These are phyloP conservation scores for Eurytoma californica DNA, from an alignment of 2,888 invertebrate genomes.

Conservation along the genomic window DNA sequence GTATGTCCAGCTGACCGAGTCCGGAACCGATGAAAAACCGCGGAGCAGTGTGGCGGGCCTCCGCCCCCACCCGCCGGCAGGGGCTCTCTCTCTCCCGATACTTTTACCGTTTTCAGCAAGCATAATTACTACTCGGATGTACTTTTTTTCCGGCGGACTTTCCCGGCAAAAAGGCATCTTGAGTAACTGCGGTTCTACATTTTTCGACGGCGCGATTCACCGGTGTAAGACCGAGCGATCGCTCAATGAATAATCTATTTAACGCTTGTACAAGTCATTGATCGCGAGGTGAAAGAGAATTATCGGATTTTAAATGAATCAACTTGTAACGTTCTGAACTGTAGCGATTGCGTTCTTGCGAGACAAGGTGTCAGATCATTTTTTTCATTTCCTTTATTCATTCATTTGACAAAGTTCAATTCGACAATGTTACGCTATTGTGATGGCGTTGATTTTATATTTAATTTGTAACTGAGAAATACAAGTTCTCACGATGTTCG, in stretches of 20 bases:
- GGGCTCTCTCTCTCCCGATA: constrained; percentile 44
- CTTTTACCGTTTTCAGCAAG: constrained; percentile 55
- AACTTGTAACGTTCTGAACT: constrained; percentile 1
- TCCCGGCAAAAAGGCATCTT: constrained; percentile 51
- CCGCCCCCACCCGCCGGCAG: constrained; percentile 41
- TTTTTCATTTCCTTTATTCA: background rate
- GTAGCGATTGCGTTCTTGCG: no score
- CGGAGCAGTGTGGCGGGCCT: constrained; percentile 2
- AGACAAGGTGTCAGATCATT: background rate
- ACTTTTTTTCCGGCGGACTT: constrained; percentile 42
- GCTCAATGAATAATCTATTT: constrained; percentile 35
- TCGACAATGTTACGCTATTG: background rate
- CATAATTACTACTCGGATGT: constrained; percentile 55
- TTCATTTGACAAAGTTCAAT: background rate
- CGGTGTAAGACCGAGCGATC: constrained; percentile 7
- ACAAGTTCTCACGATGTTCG: background rate
- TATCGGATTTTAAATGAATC: constrained; percentile 12
- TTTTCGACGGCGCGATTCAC: constrained; percentile 38
- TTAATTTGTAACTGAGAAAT: background rate
- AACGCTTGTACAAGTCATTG: background rate
- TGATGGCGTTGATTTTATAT: background rate
- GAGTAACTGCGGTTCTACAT: constrained; percentile 50
- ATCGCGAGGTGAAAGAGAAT: background rate
- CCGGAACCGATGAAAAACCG: constrained; percentile 59
- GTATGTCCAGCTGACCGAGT: constrained; percentile 57